Evolutionary conservation across 2,888 invertebrate genomes (phyloP).

Genomic region (Pyrocoelia pectoralis): DNA sequence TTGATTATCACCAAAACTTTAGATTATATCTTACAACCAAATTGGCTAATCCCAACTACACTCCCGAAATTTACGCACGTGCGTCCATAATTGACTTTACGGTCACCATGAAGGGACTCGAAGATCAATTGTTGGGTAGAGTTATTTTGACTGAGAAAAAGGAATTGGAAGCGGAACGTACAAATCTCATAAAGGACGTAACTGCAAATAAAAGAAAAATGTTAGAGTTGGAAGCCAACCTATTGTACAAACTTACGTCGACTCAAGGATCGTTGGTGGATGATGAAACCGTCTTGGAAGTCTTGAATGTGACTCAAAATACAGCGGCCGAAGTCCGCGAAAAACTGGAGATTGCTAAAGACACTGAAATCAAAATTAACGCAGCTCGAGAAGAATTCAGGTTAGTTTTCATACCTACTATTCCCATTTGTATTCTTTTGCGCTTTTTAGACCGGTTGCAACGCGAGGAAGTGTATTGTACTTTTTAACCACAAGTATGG

Average conservation of each 20-base stretch:
- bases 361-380: conserved; percentile 86
- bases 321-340: conserved; percentile 86
- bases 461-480: conserved; percentile 86
- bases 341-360: conserved; percentile 78
- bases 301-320: conserved; percentile 79
- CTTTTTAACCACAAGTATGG: conserved; percentile 87
- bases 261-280: conserved; percentile 87
- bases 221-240: conserved; percentile 83
- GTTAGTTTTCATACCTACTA: conserved; percentile 31
- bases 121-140: conserved; percentile 85
- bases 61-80: conserved; percentile 86
- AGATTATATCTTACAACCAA: conserved; percentile 87
- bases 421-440: neutral
- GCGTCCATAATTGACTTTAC: conserved; percentile 91
- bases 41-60: conserved; percentile 85
- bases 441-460: conserved; percentile 73
- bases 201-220: conserved; percentile 84
- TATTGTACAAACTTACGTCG: conserved; percentile 84
- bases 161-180: conserved; percentile 84
- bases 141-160: conserved; percentile 85
- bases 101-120: conserved; percentile 88
- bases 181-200: conserved; percentile 80
- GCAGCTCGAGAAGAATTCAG: conserved; percentile 82
- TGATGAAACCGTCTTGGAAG: conserved; percentile 84
- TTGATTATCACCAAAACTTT: conserved; percentile 73